phyloP scores from a whole-genome alignment of 2,113 vertebrate species.

The Motacilla tschutschensis region DNA sequence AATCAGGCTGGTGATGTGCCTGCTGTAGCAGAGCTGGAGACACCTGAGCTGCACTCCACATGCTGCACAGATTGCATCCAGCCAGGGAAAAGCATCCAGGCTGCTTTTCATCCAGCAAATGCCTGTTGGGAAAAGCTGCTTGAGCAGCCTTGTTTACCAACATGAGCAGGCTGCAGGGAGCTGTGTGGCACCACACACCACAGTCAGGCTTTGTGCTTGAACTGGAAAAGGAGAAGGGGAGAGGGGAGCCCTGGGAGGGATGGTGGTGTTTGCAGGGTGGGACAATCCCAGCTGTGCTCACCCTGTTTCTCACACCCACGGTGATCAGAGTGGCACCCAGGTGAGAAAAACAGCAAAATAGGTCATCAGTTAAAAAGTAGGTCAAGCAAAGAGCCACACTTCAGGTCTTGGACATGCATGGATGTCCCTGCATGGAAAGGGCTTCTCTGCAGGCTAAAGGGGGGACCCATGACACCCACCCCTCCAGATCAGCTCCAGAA shows the following conservation, averaged over 20 bases:
- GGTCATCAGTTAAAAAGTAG: neutral
- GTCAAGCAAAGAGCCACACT: neutral
- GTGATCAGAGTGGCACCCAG: neutral
- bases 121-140: neutral
- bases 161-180: neutral
- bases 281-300: neutral
- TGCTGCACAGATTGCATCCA: neutral
- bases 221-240: neutral
- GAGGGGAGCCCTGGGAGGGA: neutral
- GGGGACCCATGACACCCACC: fast-evolving
- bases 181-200: neutral
- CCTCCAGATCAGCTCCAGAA: neutral
- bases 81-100: neutral
- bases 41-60: neutral
- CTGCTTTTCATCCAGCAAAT: neutral
- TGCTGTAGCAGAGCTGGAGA: neutral
- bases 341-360: neutral
- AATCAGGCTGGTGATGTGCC: neutral
- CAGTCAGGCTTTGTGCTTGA: neutral
- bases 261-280: neutral
- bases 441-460: neutral
- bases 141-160: neutral
- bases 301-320: neutral
- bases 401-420: fast-evolving
- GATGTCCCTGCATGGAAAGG: neutral